These are phyloP conservation scores for Glyptemys insculpta DNA, from an alignment of 2,797 vertebrate species.

Conservation along the genomic window DNA sequence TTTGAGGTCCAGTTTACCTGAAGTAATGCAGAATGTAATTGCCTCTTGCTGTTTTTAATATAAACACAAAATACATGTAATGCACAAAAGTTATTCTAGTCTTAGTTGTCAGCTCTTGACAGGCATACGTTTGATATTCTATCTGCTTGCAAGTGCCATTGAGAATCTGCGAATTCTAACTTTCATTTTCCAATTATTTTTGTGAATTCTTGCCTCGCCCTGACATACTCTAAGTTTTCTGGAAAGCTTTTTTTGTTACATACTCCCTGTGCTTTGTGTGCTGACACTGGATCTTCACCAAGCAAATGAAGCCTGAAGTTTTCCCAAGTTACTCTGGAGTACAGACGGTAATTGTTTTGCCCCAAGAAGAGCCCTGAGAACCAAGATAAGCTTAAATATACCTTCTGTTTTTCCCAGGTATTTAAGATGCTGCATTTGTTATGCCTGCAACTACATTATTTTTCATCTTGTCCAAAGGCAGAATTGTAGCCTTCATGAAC, in stretches of 20 bases:
- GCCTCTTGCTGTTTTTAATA: not conserved
- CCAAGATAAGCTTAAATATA: slow-evolving; percentile 61
- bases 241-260: not conserved
- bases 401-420: slow-evolving; percentile 5
- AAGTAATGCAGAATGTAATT: not conserved
- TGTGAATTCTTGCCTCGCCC: not conserved
- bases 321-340: slow-evolving; percentile 52
- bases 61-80: not conserved
- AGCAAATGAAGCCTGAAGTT: slow-evolving; percentile 51
- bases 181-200: slow-evolving; percentile 47
- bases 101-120: not conserved
- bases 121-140: not conserved
- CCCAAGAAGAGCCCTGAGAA: slow-evolving; percentile 13
- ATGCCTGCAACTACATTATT: slow-evolving; percentile 33
- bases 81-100: not conserved
- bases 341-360: slow-evolving; percentile 33
- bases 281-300: slow-evolving; percentile 1
- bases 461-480: slow-evolving; percentile 38
- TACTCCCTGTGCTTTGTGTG: not conserved
- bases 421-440: slow-evolving; percentile 45
- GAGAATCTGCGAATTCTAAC: not conserved
- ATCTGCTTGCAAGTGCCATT: not conserved
- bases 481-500: slow-evolving; percentile 7
- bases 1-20: not conserved
- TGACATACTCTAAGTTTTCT: slow-evolving; percentile 18